Base-by-base conservation (phyloP, 2,888 invertebrate species). In the Acronicta alni region DNA sequence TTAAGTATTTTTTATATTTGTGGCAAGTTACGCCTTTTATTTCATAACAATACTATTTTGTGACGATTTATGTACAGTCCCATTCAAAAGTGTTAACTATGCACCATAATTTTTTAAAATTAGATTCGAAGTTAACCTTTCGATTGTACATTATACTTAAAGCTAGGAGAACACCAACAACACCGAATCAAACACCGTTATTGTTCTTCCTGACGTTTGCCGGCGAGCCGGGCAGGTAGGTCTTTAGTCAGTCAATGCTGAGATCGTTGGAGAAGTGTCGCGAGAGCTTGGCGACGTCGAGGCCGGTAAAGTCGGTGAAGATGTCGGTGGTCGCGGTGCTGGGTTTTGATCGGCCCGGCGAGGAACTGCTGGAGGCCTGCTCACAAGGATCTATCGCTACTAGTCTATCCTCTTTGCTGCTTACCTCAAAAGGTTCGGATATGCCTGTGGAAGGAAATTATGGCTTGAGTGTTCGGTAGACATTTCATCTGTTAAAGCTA, bases 161-260 rank as follows among this genome's bases (percentile, higher is more conserved):
- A 74, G 51, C 61, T 74, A 73, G 20, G 1, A 39, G 32, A 57
- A 61, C 55, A 54, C 57, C 60, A 38, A 53, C 44, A 44, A 60
- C 45, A 48, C 43, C 51, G 35, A 44, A 35, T 55, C 44, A 73
- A 15, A 64, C 63, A 51, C 62, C 61, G 7, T 60, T 65, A 51
- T 68, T 51, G 63, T 83, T 83, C 63, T 80, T 81, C 67, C 88
- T 86, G 52, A 74, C 79, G 18, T 71, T 80, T 9, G 86, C 86
- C 61, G 93, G 93, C n/a, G 93, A 92, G 37, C 91, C 89, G 47
- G 92, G 94, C 84, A 90, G 77, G 83, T 91, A 93, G 47, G 81
- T 82, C 85, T 84, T 94, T 89, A 94, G 93, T 94, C 94, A 94
- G 91, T 94, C 94, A 56, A 94, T 92, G 67, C 89, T 93, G 18